Percentiles rank a stretch among this genome's conserved stretches.
These are phyloP conservation scores for Capra hircus DNA, from an alignment of 2,113 vertebrate genomes.

Conservation along the genomic window DNA sequence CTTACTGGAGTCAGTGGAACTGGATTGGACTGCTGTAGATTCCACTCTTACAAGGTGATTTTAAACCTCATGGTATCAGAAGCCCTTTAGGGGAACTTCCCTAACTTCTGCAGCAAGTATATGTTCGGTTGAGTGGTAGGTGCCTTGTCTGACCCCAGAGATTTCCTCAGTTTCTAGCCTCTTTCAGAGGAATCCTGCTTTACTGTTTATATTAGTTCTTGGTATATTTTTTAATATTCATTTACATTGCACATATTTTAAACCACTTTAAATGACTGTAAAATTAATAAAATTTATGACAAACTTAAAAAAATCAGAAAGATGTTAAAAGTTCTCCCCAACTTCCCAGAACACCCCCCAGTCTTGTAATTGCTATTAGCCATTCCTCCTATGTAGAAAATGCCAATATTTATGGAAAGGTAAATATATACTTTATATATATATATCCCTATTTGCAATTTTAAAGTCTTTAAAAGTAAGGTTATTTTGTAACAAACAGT, in stretches of 20 bases:
- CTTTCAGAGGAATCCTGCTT: not conserved
- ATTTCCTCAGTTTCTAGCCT: not conserved
- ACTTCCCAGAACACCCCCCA: not conserved
- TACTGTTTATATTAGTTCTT: not conserved
- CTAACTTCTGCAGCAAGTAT: not conserved
- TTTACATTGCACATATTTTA: not conserved
- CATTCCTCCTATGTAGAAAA: slow-evolving; percentile 9
- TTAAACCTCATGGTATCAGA: not conserved
- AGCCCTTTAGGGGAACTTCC: not conserved
- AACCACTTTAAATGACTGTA: not conserved
- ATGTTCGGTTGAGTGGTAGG: not conserved
- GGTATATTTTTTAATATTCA: not conserved
- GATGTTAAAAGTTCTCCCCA: not conserved
- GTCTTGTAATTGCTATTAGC: not conserved
- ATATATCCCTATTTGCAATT: not conserved
- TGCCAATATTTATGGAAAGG: not conserved
- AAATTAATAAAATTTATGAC: not conserved
- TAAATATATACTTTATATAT: not conserved
- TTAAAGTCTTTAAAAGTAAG: slow-evolving; percentile 15
- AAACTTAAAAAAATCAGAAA: not conserved
- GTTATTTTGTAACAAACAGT: slow-evolving; percentile 14
- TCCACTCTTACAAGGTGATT: not conserved
- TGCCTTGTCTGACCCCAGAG: not conserved
- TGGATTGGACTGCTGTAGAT: not conserved
- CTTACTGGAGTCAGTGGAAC: not conserved